These are phyloP conservation scores for Leucozona laternaria DNA, from an alignment of 2,888 invertebrate species.

Conservation along the genomic window DNA sequence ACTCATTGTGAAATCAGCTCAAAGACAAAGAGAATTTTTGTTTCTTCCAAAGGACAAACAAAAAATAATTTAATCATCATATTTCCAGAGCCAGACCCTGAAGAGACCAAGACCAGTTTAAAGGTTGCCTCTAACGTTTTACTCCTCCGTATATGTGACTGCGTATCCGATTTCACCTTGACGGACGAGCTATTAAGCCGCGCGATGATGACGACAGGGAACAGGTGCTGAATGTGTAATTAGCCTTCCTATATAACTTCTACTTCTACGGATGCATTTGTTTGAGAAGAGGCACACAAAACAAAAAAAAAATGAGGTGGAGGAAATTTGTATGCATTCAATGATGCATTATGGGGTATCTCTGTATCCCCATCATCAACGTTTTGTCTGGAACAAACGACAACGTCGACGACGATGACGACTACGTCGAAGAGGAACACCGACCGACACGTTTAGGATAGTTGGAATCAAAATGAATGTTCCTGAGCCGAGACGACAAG, in stretches of 20 bases:
- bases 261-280: conserved; percentile 66
- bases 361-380: conserved; percentile 38
- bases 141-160: conserved; percentile 22
- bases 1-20: conserved; percentile 58
- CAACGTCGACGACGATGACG: not conserved
- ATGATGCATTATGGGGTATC: conserved; percentile 67
- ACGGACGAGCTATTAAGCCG: conserved; percentile 65
- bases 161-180: conserved; percentile 73
- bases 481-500: not conserved
- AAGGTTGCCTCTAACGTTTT: conserved; percentile 65
- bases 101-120: conserved; percentile 67
- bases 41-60: conserved; percentile 29
- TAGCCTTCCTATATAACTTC: conserved; percentile 60
- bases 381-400: conserved; percentile 48
- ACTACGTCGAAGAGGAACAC: conserved; percentile 14
- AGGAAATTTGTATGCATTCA: conserved; percentile 71
- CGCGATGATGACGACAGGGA: conserved; percentile 69
- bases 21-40: conserved; percentile 54
- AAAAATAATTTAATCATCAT: conserved; percentile 65
- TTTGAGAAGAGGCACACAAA: conserved; percentile 27
- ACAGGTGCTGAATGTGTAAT: conserved; percentile 75
- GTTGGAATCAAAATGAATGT: conserved; percentile 58
- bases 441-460: conserved; percentile 49
- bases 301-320: not conserved
- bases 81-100: conserved; percentile 33